Conservation (phyloP, 2,113 vertebrate species). For the Dasyornis broadbenti region DNA sequence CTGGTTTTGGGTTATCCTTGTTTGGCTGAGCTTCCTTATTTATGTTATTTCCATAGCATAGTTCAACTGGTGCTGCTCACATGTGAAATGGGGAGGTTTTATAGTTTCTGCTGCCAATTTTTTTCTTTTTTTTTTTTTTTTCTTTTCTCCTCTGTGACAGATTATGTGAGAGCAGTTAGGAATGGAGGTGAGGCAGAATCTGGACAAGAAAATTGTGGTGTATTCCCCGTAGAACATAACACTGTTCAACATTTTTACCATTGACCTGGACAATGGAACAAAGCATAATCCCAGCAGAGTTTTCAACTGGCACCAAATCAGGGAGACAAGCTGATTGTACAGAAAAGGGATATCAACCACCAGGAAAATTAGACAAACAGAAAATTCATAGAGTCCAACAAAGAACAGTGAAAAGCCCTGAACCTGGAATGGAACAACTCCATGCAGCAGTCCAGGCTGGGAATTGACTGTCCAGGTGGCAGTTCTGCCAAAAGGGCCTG, state of each 20-base stretch:
- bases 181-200: background rate
- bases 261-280: background rate
- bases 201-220: background rate
- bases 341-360: background rate
- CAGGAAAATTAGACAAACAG: background rate
- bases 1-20: background rate
- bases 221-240: background rate
- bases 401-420: background rate
- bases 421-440: background rate
- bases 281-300: background rate
- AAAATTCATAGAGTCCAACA: background rate
- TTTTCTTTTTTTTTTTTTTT: background rate
- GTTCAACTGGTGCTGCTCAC: background rate
- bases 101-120: background rate
- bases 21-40: background rate
- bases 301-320: background rate
- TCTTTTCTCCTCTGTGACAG: background rate
- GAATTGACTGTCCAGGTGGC: background rate
- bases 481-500: background rate
- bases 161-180: background rate
- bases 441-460: background rate
- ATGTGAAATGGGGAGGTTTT: background rate
- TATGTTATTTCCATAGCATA: background rate
- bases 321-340: rapidly evolving
- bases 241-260: background rate